Evolutionary conservation across 2,113 vertebrate species (phyloP), one percentile per base, ranked within the genome.

Genomic region (Eublepharis macularius): DNA sequence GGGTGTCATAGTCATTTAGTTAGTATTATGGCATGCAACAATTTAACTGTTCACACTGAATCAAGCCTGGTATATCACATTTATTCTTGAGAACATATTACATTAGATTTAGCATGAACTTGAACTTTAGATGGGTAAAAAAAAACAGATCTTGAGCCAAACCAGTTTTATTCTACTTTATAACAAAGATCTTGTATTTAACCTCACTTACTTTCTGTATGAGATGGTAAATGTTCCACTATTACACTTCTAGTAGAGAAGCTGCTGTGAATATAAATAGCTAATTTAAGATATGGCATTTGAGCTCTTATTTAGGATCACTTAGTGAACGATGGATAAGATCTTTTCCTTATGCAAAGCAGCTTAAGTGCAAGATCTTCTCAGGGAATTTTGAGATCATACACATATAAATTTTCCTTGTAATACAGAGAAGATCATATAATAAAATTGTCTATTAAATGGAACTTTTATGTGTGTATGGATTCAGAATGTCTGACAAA

Each of bases 191-290:
- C 47, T 60, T 84, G 82, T 68, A 41, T 84, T 66, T 84, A 77
- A 75, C 66, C 45, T 85, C 45, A 66, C 1, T 86, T 75, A 68
- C 43, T 34, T 68, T 68, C 32, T 43, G 29, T 75, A n/a, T 86
- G 45, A 49, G 45, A 75, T 75, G 60, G 69, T 39, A 74, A 68
- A 49, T 51, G 43, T 49, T 66, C 34, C 29, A 41, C 16, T 43
- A 32, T 60, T 80, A 51, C 45, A 63, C 3, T 49, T 86, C 2
- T 66, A 39, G 34, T 41, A 21, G 70, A 86, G 24, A 49, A 65
- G 54, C 41, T 51, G 76, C 51, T 57, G 16, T 78, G 75, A 73
- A 80, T 75, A 86, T 75, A 81, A 86, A 81, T 80, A 41, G 17
- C 43, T 49, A 51, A 73, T 80, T 72, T 60, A 60, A 79, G 57